Evolutionary conservation across 1,140 invertebrate species (phyloP).

Genomic region (Drosophila miranda): DNA sequence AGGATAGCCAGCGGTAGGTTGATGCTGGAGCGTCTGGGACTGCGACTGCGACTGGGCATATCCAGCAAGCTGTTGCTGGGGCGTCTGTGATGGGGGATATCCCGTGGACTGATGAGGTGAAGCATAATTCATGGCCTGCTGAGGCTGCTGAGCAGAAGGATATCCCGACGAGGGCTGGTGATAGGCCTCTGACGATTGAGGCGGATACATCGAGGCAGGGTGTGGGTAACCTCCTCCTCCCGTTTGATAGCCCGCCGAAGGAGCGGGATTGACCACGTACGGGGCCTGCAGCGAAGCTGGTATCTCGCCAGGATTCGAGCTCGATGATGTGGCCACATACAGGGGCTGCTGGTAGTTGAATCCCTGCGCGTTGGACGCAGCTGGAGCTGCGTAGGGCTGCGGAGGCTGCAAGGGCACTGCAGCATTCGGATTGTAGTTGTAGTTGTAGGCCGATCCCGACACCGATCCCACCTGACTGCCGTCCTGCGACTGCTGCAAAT

Average conservation of each 20-base stretch:
- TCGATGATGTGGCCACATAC: slow-evolving; percentile 65
- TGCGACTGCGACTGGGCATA: slow-evolving; percentile 20
- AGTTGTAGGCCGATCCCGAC: slow-evolving; percentile 27
- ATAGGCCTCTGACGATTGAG: slow-evolving; percentile 11
- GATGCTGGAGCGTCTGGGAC: slow-evolving; percentile 5
- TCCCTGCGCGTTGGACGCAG: slow-evolving; percentile 19
- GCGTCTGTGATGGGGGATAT: not conserved
- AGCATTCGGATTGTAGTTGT: slow-evolving; percentile 42
- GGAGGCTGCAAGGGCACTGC: slow-evolving; percentile 29
- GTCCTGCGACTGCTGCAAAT: slow-evolving; percentile 43
- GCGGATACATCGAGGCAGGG: not conserved
- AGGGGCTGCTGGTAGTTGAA: slow-evolving; percentile 67
- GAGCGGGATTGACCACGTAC: slow-evolving; percentile 31
- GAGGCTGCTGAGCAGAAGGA: slow-evolving; percentile 4
- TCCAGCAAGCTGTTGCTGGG: slow-evolving; percentile 7
- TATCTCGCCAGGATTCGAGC: slow-evolving; percentile 4
- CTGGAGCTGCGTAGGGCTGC: slow-evolving; percentile 27
- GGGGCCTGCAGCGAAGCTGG: slow-evolving; percentile 22
- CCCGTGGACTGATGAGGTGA: slow-evolving; percentile 5
- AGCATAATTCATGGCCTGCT: slow-evolving; percentile 23
- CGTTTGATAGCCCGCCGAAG: slow-evolving; percentile 8
- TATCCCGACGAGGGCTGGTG: slow-evolving; percentile 6
- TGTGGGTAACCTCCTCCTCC: slow-evolving; percentile 8
- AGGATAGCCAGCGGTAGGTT: slow-evolving; percentile 14
- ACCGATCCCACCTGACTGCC: slow-evolving; percentile 2